Evolutionary conservation across 2,797 vertebrate genomes (phyloP).

Genomic region (Octomys mimax): DNA sequence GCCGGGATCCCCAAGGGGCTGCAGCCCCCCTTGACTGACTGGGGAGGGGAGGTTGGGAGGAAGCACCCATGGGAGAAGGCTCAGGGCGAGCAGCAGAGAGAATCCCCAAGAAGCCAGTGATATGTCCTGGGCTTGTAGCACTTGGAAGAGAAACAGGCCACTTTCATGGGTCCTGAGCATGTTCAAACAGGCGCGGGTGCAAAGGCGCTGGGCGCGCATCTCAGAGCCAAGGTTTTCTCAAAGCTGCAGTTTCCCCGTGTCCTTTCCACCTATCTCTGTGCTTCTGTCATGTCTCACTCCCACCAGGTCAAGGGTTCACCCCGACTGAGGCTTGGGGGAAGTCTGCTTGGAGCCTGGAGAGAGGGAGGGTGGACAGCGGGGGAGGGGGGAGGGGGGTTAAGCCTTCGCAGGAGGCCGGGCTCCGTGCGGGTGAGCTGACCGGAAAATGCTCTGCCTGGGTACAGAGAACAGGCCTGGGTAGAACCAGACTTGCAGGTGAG

Average conservation of each 20-base stretch:
- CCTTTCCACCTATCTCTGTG: neutral
- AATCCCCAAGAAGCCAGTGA: neutral
- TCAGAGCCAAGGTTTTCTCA: neutral
- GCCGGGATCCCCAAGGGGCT: accelerated
- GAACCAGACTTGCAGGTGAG: neutral
- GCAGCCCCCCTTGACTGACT: accelerated
- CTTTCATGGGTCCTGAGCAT: neutral
- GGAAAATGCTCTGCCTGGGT: neutral
- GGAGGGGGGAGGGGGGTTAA: neutral
- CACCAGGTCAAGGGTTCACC: too few species aligned
- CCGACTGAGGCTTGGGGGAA: neutral
- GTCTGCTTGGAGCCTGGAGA: neutral
- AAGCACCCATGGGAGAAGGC: neutral
- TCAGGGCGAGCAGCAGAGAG: neutral
- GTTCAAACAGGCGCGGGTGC: neutral
- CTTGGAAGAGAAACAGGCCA: neutral
- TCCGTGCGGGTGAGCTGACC: neutral
- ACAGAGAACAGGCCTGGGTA: neutral
- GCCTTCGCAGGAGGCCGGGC: accelerated
- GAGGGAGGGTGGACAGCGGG: neutral
- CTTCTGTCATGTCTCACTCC: neutral
- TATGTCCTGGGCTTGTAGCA: neutral
- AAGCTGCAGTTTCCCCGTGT: neutral
- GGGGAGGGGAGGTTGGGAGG: neutral
- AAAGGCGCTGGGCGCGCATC: neutral